Base-by-base conservation (phyloP, 2,888 invertebrate species). In the Drosophila niveifrons region DNA sequence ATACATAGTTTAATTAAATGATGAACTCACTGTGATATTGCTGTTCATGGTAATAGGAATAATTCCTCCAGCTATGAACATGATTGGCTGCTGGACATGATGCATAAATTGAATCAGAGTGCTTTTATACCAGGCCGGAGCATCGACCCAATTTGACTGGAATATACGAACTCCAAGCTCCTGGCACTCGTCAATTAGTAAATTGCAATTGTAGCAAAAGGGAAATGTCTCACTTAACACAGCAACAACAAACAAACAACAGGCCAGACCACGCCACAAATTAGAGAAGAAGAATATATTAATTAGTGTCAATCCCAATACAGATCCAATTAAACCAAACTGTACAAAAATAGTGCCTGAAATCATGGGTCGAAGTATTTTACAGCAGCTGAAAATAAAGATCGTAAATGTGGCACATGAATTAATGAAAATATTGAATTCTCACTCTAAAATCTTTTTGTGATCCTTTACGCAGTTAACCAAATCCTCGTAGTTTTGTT, bases 321-420 rank as follows among this genome's bases (percentile, higher is more conserved):
- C 58, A 0, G n/a, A 17, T 0, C 64, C 68, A n/a, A 58, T 59
- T 3, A 68, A 44, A 43, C 34, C 58, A 17, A 68, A 68, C 48
- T 68, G 68, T 11, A 68, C 55, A 36, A 68, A 68, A 18, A 68
- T 68, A 1, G 68, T 64, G 29, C 52, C 29, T 0, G 68, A 68
- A 18, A 68, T 48, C 1, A 58, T 52, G 0, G 63, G 68, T 28
- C 58, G 55, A 15, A 68, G 34, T 7, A 36, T 47, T 4, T 50
- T 7, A n/a, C 63, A 59, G 48, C 52, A 68, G 3, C 68, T 68
- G 29, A 11, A 23, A 41, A 2, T 15, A 6, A 46, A 9, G 1
- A 11, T n/a, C 13, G 9, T 23, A 13, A 11, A 36, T 13, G 1
- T 41, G 4, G 13, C 0, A 41, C 29, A 10, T 39, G 2, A 3